phyloP scores from a whole-genome alignment of 1,140 invertebrate species.

The Lordiphosa stackelbergi region DNA sequence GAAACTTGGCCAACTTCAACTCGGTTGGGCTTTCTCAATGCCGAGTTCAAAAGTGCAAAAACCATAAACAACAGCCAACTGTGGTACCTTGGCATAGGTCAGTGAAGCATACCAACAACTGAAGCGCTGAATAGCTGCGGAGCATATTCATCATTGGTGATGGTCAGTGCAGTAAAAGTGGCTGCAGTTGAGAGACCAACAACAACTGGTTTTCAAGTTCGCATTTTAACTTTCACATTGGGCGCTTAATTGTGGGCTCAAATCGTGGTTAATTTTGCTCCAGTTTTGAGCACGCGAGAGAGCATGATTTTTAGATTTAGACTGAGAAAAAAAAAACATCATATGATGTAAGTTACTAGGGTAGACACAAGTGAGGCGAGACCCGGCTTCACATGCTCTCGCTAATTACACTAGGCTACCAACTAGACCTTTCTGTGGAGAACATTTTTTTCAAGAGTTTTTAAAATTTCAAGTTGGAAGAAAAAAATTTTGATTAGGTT shows the following conservation, averaged over 20 bases:
- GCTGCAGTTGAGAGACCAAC: slow-evolving; percentile 51
- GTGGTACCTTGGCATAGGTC: slow-evolving; percentile 59
- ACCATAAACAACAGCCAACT: slow-evolving; percentile 20
- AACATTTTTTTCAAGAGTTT: background rate
- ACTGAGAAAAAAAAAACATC: background rate
- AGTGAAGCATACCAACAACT: slow-evolving; percentile 53
- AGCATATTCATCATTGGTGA: slow-evolving; percentile 12
- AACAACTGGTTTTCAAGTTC: slow-evolving; percentile 56
- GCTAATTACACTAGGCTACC: background rate
- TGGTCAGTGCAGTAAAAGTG: slow-evolving; percentile 59
- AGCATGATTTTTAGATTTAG: slow-evolving; percentile 2
- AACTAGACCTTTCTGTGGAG: too few species aligned
- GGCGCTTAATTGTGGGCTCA: slow-evolving; percentile 70
- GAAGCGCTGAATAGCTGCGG: slow-evolving; percentile 20
- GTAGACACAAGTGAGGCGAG: too few species aligned
- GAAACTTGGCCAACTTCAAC: slow-evolving; percentile 59
- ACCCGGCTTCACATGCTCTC: background rate
- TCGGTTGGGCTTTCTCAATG: slow-evolving; percentile 19
- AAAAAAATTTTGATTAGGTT: too few species aligned
- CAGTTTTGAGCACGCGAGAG: slow-evolving; percentile 54
- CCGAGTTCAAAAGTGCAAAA: slow-evolving; percentile 57
- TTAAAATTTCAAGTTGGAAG: too few species aligned
- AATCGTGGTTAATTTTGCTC: slow-evolving; percentile 72
- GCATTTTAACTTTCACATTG: slow-evolving; percentile 71
- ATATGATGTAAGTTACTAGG: background rate